Base-by-base conservation (phyloP, 2,797 vertebrate genomes). In the Parambassis ranga region DNA sequence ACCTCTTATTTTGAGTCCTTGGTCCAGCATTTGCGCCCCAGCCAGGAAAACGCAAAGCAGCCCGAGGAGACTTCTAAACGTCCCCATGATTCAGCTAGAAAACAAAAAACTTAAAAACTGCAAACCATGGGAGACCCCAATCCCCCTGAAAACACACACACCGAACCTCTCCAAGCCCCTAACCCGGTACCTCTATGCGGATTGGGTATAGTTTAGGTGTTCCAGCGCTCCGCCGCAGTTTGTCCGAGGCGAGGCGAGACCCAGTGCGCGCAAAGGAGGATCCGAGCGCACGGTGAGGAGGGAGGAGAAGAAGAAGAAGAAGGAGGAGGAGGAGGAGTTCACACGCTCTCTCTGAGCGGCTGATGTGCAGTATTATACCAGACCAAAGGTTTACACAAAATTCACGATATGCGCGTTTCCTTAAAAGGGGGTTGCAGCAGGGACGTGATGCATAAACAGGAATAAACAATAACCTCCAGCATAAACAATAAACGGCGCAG, bases 191-290 rank as follows among this genome's bases (percentile, higher is more conserved):
- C 22, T 73, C 24, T 55, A 71, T 27, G 58, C 10, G 0, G 28
- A 71, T 66, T 85, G n/a, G 15, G 24, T 16, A 13, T 68, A 70
- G 30, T 82, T 86, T 70, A 28, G 22, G 36, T 30, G 61, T 83
- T 84, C 65, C 82, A 79, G 70, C 49, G 47, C 36, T 78, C 64
- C 69, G 68, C 43, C 44, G 72, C 65, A 70, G 78, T 81, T 79
- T 63, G 42, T 87, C 77, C 72, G 46, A 78, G 61, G 64, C 72
- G 46, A 78, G 61, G 64, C 22, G 63, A 83, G 58, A 75, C 9
- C 71, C 75, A 67, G 75, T 82, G 73, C 85, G 87, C 86, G 82
- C 80, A 82, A 73, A 85, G 73, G 77, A 89, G 82, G 70, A 78
- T 64, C 65, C 65, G 69, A 65, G 73, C 78, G 80, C 75, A 63